A percentile compares a stretch with the other conserved stretches of the same genome.
Evolutionary conservation across 2,888 invertebrate species (phyloP).

Genomic region (Chaetogeoica ovagalla): DNA sequence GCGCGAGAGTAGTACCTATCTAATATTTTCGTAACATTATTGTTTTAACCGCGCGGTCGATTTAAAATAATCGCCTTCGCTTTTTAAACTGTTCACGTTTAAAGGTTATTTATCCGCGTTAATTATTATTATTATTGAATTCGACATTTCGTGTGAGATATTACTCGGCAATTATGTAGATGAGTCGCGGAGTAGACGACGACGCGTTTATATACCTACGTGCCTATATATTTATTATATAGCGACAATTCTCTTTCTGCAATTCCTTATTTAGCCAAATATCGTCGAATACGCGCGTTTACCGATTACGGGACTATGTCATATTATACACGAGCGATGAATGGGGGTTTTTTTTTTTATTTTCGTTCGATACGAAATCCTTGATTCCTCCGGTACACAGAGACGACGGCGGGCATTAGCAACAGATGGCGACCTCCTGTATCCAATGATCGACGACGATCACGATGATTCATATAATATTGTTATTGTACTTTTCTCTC

Average conservation of each 20-base stretch:
- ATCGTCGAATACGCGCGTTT: background rate
- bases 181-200: background rate
- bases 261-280: constrained; percentile 43
- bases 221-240: background rate
- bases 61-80: too few relatives aligned
- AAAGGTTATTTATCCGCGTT: too few relatives aligned
- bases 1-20: too few relatives aligned
- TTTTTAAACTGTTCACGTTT: too few relatives aligned
- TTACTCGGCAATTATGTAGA: too few relatives aligned
- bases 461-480: constrained; percentile 32
- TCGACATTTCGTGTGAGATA: too few relatives aligned
- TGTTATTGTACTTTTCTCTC: constrained; percentile 21
- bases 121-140: too few relatives aligned
- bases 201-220: background rate
- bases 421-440: constrained; percentile 53
- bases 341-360: constrained; percentile 6
- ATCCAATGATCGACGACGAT: constrained; percentile 45
- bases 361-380: constrained; percentile 32
- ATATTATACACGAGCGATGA: background rate
- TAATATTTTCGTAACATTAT: too few relatives aligned
- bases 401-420: constrained; percentile 1
- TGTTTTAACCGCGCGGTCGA: too few relatives aligned
- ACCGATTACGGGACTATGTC: too few relatives aligned
- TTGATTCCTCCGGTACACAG: constrained; percentile 22
- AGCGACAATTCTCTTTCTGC: background rate